Base-by-base conservation (phyloP, 2,888 invertebrate species). In the Watsonalla cultraria region DNA sequence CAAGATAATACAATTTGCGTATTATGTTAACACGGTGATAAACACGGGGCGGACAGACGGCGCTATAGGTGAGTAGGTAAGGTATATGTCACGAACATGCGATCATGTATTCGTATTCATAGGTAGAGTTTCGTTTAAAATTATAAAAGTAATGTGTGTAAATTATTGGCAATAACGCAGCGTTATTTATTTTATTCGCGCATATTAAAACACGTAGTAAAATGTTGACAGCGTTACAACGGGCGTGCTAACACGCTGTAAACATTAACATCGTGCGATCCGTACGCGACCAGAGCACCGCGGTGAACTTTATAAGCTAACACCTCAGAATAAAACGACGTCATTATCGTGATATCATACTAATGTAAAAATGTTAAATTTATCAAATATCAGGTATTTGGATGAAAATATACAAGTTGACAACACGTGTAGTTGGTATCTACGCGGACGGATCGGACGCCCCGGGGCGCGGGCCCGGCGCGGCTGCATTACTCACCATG, bases 321-420 rank as follows among this genome's bases (percentile, higher is more conserved):
- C 86, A 84, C 85, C 78, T 81, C 68, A 59, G 66, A 77, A 80
- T 79, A 81, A 82, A 84, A 80, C 75, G 68, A 73, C 64, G 76
- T 84, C 80, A 84, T 83, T 82, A 86, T 83, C 84, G 78, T 73
- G 76, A 82, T 85, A 82, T 81, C 81, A 82, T 78, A 84, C 81
- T 85, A 85, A 87, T 87, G 75, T 82, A 75, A 78, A 49, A 80
- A 84, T 80, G 83, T 83, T 68, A 78, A 84, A 86, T 86, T 85
- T 86, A 86, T 87, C 84, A 86, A 83, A 86, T 79, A 77, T 80
- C 79, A 70, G 75, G 73, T 85, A 87, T 88, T 90, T 80, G 86
- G 85, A 88, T 87, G 86, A 88, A 89, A 88, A 86, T 84, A 79
- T 89, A 90, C 90, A 89, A 90, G 86, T 87, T 87, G 90, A 89